Evolutionary conservation across 1,140 invertebrate species (phyloP).

Genomic region (Macrobrachium rosenbergii): DNA sequence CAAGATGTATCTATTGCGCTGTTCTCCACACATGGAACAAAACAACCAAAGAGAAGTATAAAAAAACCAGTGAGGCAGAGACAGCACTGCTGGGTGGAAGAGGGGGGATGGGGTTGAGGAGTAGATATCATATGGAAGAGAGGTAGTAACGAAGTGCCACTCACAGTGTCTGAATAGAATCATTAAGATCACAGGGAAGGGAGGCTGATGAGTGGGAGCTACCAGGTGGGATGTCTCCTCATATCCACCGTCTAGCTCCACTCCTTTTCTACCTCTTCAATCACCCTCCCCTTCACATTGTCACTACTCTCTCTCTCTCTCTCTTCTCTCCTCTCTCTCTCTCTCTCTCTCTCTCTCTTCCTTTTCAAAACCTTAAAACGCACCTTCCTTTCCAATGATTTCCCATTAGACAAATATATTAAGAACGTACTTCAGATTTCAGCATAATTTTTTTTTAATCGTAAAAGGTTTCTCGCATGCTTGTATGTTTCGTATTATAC

Average conservation of each 20-base stretch:
- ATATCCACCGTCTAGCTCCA: neutral
- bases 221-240: slow-evolving; percentile 38
- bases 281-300: neutral
- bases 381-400: neutral
- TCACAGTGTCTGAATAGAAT: slow-evolving; percentile 49
- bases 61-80: slow-evolving; percentile 8
- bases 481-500: no score
- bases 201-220: slow-evolving; percentile 49
- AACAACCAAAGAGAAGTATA: no score
- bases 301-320: neutral
- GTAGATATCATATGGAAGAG: neutral
- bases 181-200: slow-evolving; percentile 61
- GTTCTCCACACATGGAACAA: no score
- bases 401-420: neutral
- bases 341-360: slow-evolving; percentile 12
- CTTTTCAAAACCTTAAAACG: neutral
- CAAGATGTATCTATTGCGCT: no score
- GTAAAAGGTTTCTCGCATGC: no score
- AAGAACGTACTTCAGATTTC: no score
- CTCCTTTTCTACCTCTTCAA: slow-evolving; percentile 28
- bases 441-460: no score
- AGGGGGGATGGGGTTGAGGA: no score
- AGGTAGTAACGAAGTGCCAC: slow-evolving; percentile 8
- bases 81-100: neutral
- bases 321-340: neutral